phyloP scores from a whole-genome alignment of 2,113 vertebrate species.

The Morone chrysops region DNA sequence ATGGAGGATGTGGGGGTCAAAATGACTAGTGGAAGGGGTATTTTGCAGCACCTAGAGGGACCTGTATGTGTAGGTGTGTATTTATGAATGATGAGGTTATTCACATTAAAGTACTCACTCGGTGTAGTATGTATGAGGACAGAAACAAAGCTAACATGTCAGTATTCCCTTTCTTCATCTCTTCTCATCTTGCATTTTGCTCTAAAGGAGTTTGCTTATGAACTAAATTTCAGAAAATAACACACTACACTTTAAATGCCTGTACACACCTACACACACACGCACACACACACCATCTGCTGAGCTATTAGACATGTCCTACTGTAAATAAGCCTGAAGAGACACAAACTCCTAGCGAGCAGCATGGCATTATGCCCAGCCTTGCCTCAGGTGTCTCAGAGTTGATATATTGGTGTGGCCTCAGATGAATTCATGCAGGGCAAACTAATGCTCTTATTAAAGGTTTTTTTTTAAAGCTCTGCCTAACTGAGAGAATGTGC shows the following conservation, averaged over 20 bases:
- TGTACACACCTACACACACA: background rate
- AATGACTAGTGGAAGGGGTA: slow-evolving; percentile 32
- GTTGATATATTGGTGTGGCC: slow-evolving; percentile 44
- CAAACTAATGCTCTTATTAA: slow-evolving; percentile 52
- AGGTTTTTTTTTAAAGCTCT: slow-evolving; percentile 34
- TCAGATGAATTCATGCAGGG: slow-evolving; percentile 46
- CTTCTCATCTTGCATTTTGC: slow-evolving; percentile 9
- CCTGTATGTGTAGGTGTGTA: slow-evolving; percentile 25
- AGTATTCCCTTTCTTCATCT: slow-evolving; percentile 3
- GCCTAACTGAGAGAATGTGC: background rate
- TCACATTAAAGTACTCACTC: slow-evolving; percentile 8
- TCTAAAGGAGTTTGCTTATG: slow-evolving; percentile 1
- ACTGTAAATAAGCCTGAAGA: slow-evolving; percentile 49
- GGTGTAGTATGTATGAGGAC: background rate
- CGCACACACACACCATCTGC: slow-evolving; percentile 37
- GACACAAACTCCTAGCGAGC: slow-evolving; percentile 23
- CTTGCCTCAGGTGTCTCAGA: slow-evolving; percentile 50
- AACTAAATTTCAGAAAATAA: slow-evolving; percentile 11
- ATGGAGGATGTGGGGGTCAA: slow-evolving; percentile 41
- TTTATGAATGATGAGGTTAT: slow-evolving; percentile 30
- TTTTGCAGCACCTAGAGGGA: slow-evolving; percentile 29
- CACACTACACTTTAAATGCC: background rate
- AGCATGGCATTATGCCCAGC: slow-evolving; percentile 49
- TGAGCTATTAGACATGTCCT: slow-evolving; percentile 23
- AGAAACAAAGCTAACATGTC: background rate